phyloP scores from a whole-genome alignment of 2,113 vertebrate genomes.

The Chaetodon auriga region DNA sequence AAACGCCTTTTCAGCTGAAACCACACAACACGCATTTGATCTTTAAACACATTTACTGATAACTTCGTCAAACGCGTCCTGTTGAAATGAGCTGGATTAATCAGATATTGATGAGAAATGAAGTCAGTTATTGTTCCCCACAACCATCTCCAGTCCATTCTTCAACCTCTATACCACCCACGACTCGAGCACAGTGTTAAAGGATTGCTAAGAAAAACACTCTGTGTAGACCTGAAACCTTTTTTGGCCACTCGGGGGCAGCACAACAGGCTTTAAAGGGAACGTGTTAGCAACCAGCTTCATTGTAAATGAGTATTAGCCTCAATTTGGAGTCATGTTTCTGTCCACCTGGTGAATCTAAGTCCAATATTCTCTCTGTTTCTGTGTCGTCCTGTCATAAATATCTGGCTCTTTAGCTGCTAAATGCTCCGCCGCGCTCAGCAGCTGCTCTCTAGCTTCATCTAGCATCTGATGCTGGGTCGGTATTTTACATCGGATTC shows the following conservation, averaged over 20 bases:
- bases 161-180: no score
- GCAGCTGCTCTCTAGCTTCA: no score
- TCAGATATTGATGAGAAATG: neutral
- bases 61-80: neutral
- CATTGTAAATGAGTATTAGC: no score
- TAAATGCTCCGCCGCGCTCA: no score
- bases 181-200: no score
- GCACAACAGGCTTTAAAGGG: no score
- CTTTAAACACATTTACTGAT: neutral
- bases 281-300: no score
- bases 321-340: no score
- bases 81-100: neutral
- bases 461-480: neutral
- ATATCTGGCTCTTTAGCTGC: neutral
- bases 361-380: no score
- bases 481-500: neutral
- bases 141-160: neutral
- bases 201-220: neutral
- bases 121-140: neutral
- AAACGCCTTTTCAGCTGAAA: constrained; percentile 22
- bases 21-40: neutral
- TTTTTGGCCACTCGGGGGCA: no score
- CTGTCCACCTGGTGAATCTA: no score
- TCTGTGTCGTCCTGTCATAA: no score
- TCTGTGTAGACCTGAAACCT: neutral